phyloP scores from a whole-genome alignment of 2,888 invertebrate genomes.

The Lasioglossum morio region DNA sequence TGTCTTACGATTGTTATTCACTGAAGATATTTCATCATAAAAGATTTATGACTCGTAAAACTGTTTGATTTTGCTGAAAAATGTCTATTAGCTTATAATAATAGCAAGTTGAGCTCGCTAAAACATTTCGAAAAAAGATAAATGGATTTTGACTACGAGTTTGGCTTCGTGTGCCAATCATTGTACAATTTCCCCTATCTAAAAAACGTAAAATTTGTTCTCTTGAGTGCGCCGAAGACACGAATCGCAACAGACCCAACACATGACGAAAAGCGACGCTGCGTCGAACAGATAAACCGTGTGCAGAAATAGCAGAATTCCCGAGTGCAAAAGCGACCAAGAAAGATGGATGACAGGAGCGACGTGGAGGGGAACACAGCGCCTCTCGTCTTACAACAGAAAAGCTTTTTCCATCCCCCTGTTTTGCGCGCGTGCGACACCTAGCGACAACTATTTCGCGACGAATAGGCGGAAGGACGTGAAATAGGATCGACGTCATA shows the following conservation, averaged over 20 bases:
- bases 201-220: too few relatives aligned
- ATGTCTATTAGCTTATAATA: too few relatives aligned
- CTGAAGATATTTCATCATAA: too few relatives aligned
- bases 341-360: constrained; percentile 45
- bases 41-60: too few relatives aligned
- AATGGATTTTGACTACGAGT: too few relatives aligned
- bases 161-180: too few relatives aligned
- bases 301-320: constrained; percentile 33
- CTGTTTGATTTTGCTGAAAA: too few relatives aligned
- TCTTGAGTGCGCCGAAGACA: background rate
- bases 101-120: too few relatives aligned
- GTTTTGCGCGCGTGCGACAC: constrained; percentile 54
- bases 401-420: constrained; percentile 62
- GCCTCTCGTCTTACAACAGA: constrained; percentile 66
- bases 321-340: constrained; percentile 34
- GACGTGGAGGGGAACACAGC: background rate
- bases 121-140: too few relatives aligned
- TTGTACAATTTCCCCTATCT: too few relatives aligned
- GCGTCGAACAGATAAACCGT: constrained; percentile 19
- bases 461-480: constrained; percentile 68
- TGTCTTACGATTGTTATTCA: too few relatives aligned
- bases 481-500: constrained; percentile 63
- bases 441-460: constrained; percentile 67
- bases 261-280: background rate
- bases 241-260: background rate